A percentile compares a stretch with the other conserved stretches of the same genome.
Conservation (phyloP, 2,113 vertebrate genomes). For the Chascanopsetta lugubris region DNA sequence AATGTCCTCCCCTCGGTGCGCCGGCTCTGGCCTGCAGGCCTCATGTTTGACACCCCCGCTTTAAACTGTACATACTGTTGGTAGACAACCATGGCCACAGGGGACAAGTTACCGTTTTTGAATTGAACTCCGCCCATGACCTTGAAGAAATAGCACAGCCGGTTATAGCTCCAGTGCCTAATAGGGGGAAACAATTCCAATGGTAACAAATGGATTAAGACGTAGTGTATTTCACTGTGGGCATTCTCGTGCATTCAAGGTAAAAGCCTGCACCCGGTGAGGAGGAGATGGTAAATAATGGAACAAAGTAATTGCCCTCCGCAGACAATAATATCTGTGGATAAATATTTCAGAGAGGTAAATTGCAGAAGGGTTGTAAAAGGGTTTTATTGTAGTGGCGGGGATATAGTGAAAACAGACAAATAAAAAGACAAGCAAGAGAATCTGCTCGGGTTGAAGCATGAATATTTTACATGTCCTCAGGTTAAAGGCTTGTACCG, state of each 20-base stretch:
- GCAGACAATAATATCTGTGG: conserved; percentile 79
- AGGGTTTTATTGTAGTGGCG: conserved; percentile 79
- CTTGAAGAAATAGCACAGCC: conserved; percentile 38
- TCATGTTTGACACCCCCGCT: too few species aligned
- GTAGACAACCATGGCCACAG: neutral
- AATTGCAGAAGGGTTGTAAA: conserved; percentile 76
- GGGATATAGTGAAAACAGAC: conserved; percentile 73
- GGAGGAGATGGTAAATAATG: conserved; percentile 79
- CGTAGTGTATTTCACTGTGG: conserved; percentile 59
- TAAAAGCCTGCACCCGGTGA: conserved; percentile 71
- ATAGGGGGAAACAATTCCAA: conserved; percentile 68
- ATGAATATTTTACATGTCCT: conserved; percentile 81
- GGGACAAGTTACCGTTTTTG: neutral
- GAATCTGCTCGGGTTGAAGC: conserved; percentile 53
- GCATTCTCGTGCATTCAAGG: conserved; percentile 44
- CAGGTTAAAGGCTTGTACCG: conserved; percentile 70
- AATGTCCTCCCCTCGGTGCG: too few species aligned
- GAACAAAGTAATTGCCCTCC: conserved; percentile 80
- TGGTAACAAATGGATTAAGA: conserved; percentile 67
- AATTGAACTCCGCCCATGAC: conserved; percentile 27
- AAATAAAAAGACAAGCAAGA: conserved; percentile 73
- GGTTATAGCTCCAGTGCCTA: conserved; percentile 54
- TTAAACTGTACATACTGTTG: neutral
- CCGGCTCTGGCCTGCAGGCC: too few species aligned
- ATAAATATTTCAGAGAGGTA: conserved; percentile 83